Evolutionary conservation across 92 coral and sea anemone species (phyloP), one percentile per base, ranked within the genome.

Genomic region (Siderastrea radians): DNA sequence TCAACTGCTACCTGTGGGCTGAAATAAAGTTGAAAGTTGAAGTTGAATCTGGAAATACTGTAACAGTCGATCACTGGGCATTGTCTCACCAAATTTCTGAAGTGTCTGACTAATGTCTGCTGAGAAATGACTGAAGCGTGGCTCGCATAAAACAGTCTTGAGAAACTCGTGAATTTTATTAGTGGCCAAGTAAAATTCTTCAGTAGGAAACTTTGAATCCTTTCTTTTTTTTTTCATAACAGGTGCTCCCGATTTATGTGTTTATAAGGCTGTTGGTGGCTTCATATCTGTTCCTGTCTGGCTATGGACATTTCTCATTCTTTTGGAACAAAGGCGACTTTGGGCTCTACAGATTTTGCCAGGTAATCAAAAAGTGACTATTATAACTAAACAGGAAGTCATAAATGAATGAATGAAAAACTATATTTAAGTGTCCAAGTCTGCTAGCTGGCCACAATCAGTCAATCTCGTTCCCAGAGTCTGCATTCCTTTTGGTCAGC

Each of bases 321-420:
- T 97, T 97, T 88, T 97, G 99, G 99, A 97, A 90, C 77, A 97
- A 94, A 83, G 99, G 96, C 76, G 98, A 97, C 19, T 95, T 96
- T 62, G 92, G 99, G 51, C 90, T 97, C 12, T 92, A 88, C 80
- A 95, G 99, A 92, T 94, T 97, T 81, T 95, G 98, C 65, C 95
- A 94, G 98, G 99, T 95, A 73, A 84, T 90, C 47, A 43, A 6
- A 26, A 55, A 51, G 47, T 89, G 14, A 72, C 3, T 17, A 19
- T 12, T 16, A 13, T 14, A 9, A 13, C 10, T 11, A 15, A 15
- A 45, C 50, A 43, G 9, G 38, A n/a, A 68, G 73, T n/a, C 7
- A 68, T 68, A 26, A 26, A 26, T 26, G 38, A 26, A 26, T 26
- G 38, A 26, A 26, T 26, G 38, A 26, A 26, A 26, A 26, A 26